Evolutionary conservation across 2,113 vertebrate genomes (phyloP).

Genomic region (Oryzias woworae): DNA sequence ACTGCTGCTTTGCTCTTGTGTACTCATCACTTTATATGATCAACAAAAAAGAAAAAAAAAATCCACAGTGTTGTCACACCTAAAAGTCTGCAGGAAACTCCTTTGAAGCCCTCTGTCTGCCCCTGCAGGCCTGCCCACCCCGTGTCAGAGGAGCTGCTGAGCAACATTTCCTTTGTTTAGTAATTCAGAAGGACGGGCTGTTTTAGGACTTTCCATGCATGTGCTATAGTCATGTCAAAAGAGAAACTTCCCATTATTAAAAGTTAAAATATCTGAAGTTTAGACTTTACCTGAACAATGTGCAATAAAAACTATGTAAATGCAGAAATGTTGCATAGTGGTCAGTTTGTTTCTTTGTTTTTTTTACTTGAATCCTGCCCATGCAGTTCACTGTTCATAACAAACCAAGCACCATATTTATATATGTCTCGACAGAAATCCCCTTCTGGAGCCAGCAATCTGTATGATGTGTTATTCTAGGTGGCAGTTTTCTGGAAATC

Average conservation of each 20-base stretch:
- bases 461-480: constrained; percentile 64
- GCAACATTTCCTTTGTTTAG: constrained; percentile 3
- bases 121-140: constrained; percentile 8
- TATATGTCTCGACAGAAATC: constrained; percentile 62
- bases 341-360: too few relatives aligned
- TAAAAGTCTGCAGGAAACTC: constrained; percentile 44
- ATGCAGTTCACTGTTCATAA: not conserved
- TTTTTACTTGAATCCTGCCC: not conserved
- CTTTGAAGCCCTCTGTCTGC: constrained; percentile 3
- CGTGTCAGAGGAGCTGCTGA: not conserved
- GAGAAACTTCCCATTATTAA: constrained; percentile 13
- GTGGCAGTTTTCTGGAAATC: constrained; percentile 78
- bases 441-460: constrained; percentile 63
- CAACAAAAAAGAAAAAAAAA: too few relatives aligned
- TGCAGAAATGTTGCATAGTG: not conserved
- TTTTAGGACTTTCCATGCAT: constrained; percentile 28
- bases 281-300: not conserved
- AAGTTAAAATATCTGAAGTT: not conserved
- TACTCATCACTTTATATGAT: not conserved
- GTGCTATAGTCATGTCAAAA: constrained; percentile 8
- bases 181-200: constrained; percentile 21
- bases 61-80: constrained; percentile 27
- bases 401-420: constrained; percentile 30
- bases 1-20: not conserved
- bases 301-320: not conserved